Percentiles rank a stretch among this genome's conserved stretches.
phyloP scores from a whole-genome alignment of 2,113 vertebrate species.

The Prinia subflava region DNA sequence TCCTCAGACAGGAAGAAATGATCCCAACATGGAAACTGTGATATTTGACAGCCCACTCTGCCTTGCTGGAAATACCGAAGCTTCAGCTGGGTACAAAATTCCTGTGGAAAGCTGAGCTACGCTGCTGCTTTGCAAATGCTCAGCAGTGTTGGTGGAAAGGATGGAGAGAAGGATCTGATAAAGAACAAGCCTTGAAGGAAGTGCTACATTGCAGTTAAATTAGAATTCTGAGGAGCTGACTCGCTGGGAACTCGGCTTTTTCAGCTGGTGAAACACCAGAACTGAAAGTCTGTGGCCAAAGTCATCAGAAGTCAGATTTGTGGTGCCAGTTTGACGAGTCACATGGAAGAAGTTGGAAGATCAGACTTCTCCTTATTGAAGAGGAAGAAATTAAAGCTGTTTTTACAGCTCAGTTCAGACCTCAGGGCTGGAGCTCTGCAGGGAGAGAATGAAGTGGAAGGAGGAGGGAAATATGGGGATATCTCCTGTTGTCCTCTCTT shows the following conservation, averaged over 20 bases:
- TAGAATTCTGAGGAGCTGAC: neutral
- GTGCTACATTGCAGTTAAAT: slow-evolving; percentile 7
- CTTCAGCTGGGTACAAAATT: slow-evolving; percentile 36
- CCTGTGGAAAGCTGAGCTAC: neutral
- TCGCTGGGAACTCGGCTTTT: neutral
- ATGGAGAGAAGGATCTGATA: neutral
- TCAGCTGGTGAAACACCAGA: neutral
- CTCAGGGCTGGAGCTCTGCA: neutral
- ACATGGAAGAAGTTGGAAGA: neutral
- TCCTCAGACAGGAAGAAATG: slow-evolving; percentile 24
- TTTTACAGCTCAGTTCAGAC: neutral
- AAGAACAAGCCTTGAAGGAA: neutral
- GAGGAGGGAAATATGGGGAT: neutral
- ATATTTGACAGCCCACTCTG: slow-evolving; percentile 44
- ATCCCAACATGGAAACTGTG: slow-evolving; percentile 20
- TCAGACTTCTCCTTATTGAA: neutral
- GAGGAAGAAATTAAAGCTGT: neutral
- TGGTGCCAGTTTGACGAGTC: neutral
- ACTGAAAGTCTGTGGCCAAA: neutral
- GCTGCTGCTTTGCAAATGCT: neutral
- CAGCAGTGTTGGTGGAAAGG: neutral
- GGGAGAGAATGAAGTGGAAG: neutral
- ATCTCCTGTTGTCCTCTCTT: neutral
- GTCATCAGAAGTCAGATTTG: neutral
- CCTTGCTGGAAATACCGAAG: slow-evolving; percentile 19